phyloP scores from a whole-genome alignment of 2,797 vertebrate species.

The Clarias pachynema region DNA sequence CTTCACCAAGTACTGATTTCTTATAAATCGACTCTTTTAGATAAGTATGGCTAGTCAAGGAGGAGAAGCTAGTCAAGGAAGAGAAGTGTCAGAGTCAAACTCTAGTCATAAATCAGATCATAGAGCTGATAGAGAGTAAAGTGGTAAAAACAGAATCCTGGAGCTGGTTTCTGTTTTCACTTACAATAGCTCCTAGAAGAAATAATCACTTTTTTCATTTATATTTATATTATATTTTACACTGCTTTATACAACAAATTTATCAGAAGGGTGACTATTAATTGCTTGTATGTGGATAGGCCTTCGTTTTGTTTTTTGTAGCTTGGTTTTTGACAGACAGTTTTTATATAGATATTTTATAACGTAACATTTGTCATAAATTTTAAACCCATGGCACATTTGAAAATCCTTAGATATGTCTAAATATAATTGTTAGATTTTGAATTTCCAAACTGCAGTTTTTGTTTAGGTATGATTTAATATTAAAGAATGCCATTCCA shows the following conservation, averaged over 20 bases:
- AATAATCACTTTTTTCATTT: slow-evolving; percentile 65
- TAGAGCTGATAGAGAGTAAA: slow-evolving; percentile 49
- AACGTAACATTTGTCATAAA: too few species aligned
- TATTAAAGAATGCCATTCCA: not conserved
- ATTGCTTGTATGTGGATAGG: not conserved
- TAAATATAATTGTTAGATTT: not conserved
- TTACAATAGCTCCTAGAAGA: slow-evolving; percentile 60
- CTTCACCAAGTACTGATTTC: slow-evolving; percentile 73
- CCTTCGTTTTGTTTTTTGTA: not conserved
- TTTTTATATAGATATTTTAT: not conserved
- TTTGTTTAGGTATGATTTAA: not conserved
- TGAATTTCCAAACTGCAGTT: not conserved
- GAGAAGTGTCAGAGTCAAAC: slow-evolving; percentile 53
- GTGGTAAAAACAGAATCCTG: slow-evolving; percentile 52
- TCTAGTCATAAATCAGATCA: slow-evolving; percentile 58
- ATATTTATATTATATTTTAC: slow-evolving; percentile 55
- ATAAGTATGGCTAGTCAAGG: slow-evolving; percentile 63
- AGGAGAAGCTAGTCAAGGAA: slow-evolving; percentile 52
- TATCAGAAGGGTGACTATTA: slow-evolving; percentile 52
- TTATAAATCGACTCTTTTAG: slow-evolving; percentile 73
- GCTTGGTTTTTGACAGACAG: not conserved
- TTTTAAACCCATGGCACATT: not conserved
- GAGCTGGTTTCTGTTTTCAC: slow-evolving; percentile 72
- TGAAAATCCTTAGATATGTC: not conserved
- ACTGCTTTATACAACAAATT: slow-evolving; percentile 55